Base-by-base conservation (phyloP, 2,113 vertebrate genomes). In the Tenrec ecaudatus region DNA sequence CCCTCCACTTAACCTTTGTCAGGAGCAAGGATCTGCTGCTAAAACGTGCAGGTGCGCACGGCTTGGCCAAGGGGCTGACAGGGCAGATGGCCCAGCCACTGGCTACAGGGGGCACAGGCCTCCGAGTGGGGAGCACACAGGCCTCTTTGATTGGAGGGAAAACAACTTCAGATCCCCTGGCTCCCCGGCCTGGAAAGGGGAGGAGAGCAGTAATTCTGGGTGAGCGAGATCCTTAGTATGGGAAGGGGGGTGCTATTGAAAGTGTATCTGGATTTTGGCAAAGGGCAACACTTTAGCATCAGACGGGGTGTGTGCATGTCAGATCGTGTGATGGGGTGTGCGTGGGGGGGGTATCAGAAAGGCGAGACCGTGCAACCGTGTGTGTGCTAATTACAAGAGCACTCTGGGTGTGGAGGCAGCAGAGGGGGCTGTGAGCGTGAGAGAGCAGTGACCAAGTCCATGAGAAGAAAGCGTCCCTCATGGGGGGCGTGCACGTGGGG, bases 231-330 rank as follows among this genome's bases (percentile, higher is more conserved):
- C 73, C 6, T 7, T 3, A 3, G 33, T 19, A 57, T 29, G 29
- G 68, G n/a, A n/a, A n/a, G n/a, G 68, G 27, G 81, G 75, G 90
- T 53, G 47, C 47, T 53, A 10, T 53, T 53, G 6, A 10, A 53
- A 53, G 47, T 53, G 38, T 75, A 68, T 64, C 53, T 23, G 38
- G 25, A 89, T 87, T 89, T 88, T 47, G 73, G 82, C 73, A 81
- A 81, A 77, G 62, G 57, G 66, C 11, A 66, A 53, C 27, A 11
- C 36, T 11, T 9, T 40, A 78, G 38, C 68, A 57, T 23, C 62
- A 43, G 29, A 8, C 9, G 5, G n/a, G 2, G 31, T 6, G 5
- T 76, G 58, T 25, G 58, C 40, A 40, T 53, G 47, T 53, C 47
- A 53, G 47, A 53, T 53, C 11, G 47, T n/a, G 60, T 5, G 33